Evolutionary conservation across 2,113 vertebrate genomes (phyloP), one percentile per base, ranked within the genome.

Genomic region (Gila orcuttii): DNA sequence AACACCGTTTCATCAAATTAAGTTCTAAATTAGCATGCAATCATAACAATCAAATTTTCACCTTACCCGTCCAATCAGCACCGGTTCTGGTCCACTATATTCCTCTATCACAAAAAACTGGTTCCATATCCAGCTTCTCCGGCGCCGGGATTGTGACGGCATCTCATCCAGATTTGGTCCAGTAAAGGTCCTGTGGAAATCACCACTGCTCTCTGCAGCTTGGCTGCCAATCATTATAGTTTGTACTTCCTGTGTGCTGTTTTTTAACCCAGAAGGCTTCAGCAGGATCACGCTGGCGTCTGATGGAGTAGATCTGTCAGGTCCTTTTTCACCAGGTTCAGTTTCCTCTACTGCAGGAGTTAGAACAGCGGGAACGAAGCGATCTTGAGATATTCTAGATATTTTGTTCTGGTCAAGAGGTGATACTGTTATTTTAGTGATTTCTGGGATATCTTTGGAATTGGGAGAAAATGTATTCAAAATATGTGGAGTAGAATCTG

Each of bases 31-130:
- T 23, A 36, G 42, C 19, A 33, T 33, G 28, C 11, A 69, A 36
- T 9, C 10, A 33, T 33, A 69, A 60, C 13, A 60, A 60, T 42
- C 21, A 42, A 50, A 64, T 45, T 8, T 45, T 47, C 8, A 31
- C 4, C 96, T 96, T 93, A 98, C 97, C 96, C 96, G 96, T 88
- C 97, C 97, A 17, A 98, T 97, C 74, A 97, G 96, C 86, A 98
- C 96, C 0, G 97, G 97, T 85, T 97, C 97, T 0, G 97, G 97
- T 15, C 96, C 96, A n/a, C 94, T 90, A 88, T 97, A 98, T 90
- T 98, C 97, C 91, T 98, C 97, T 31, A 98, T 97, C 89, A 98
- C 97, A 74, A 98, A 98, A 92, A 98, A 98, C 94, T 98, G 97
- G 92, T 98, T 98, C 97, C 97, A 98, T 68, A 97, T 96, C 97